phyloP scores from a whole-genome alignment of 1,140 invertebrate genomes.

The Drosophila nikananu region DNA sequence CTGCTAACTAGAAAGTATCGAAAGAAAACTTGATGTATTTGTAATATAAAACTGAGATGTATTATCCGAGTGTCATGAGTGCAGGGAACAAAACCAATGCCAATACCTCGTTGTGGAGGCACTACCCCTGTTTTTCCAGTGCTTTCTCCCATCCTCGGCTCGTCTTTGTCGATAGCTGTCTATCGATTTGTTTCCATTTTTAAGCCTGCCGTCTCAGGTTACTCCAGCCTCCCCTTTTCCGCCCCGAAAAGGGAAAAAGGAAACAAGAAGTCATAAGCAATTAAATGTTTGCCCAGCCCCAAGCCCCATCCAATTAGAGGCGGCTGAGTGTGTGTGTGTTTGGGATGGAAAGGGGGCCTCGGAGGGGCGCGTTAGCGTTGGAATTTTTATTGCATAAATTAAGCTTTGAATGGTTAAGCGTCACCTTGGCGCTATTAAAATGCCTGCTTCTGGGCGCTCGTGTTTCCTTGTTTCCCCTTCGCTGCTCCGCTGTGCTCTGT shows the following conservation, averaged over 20 bases:
- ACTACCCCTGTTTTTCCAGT: background rate
- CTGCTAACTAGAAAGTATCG: background rate
- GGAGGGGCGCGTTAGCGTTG: slow-evolving; percentile 17
- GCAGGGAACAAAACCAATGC: background rate
- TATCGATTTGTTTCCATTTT: slow-evolving; percentile 71
- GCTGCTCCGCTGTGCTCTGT: background rate
- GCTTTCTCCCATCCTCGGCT: background rate
- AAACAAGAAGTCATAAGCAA: slow-evolving; percentile 72
- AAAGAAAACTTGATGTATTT: background rate
- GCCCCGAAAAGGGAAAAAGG: slow-evolving; percentile 19
- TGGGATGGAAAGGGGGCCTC: background rate
- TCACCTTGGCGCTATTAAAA: slow-evolving; percentile 83
- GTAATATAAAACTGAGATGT: too few relatives aligned
- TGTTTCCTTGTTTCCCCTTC: background rate
- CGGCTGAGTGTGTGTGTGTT: slow-evolving; percentile 22
- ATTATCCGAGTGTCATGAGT: too few relatives aligned
- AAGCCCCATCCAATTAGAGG: slow-evolving; percentile 67
- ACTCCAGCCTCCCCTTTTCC: slow-evolving; percentile 21
- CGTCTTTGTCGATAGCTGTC: slow-evolving; percentile 6
- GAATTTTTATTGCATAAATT: slow-evolving; percentile 83
- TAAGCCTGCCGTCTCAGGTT: slow-evolving; percentile 55
- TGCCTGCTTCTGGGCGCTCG: slow-evolving; percentile 28
- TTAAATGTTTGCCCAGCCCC: slow-evolving; percentile 65
- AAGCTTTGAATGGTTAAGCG: slow-evolving; percentile 80
- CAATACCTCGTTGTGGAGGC: too few relatives aligned